Base-by-base conservation (phyloP, 2,888 invertebrate species). In the Troides helena region DNA sequence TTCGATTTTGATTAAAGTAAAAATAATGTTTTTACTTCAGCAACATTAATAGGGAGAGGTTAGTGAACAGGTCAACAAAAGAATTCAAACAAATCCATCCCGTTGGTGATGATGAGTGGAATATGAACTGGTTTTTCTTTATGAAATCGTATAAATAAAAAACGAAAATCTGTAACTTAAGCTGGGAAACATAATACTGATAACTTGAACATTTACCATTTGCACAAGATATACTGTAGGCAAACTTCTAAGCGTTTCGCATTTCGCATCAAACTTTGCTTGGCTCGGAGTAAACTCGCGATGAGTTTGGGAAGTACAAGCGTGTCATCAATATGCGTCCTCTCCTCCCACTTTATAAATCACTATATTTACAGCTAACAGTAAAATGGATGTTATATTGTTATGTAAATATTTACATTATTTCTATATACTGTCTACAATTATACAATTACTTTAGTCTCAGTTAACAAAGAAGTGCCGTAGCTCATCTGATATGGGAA, bases 401-500 rank as follows among this genome's bases (percentile, higher is more conserved):
- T 46, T 46, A 46, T 14, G 46, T 46, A 43, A 43, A 43, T 43
- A 46, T 46, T 46, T 46, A 46, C 46, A 14, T 46, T 46, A 14
- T 46, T 12, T 46, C 46, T 46, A 46, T 46, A 46, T 46, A 46
- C 46, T 39, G 8, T 39, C 10, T 10, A 10, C 39, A 39, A 39
- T 39, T 39, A 39, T 39, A 39, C 39, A 8, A 6, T 39, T 30
- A 30, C 5, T 30, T 30, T 3, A 30, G 10, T 39, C 39, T 65
- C 64, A 67, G 64, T 72, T 68, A 72, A 70, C 71, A 72, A 74
- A 72, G 63, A 69, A 71, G 66, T 66, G 71, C 65, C 67, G 53
- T 68, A 69, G 70, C 60, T 64, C 50, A 65, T 70, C 58, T 75
- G 76, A 75, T 68, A 59, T 73, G 74, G 75, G 72, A 77, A 75